phyloP scores from a whole-genome alignment of 2,888 invertebrate species.

The Drosophila testacea region DNA sequence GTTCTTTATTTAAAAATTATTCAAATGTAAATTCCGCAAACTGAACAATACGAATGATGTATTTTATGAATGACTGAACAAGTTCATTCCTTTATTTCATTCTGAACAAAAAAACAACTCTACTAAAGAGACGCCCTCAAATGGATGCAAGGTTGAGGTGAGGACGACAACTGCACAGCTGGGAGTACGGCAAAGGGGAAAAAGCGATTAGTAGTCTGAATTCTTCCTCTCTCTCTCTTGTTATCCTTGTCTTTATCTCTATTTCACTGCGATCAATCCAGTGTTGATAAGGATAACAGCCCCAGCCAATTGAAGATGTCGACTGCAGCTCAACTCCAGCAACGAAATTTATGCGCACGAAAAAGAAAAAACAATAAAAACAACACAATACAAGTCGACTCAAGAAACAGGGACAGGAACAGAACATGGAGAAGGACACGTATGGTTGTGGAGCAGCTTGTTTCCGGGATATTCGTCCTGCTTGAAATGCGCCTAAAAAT shows the following conservation, averaged over 20 bases:
- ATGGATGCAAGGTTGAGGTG: neutral
- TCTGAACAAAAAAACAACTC: too few species aligned
- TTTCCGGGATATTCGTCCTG: conserved; percentile 5
- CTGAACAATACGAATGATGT: too few species aligned
- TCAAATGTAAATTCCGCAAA: too few species aligned
- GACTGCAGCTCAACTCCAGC: conserved; percentile 24
- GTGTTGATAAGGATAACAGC: conserved; percentile 22
- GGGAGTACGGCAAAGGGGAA: conserved; percentile 3
- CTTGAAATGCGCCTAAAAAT: conserved; percentile 45
- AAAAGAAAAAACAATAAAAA: conserved; percentile 10
- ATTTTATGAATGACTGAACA: too few species aligned
- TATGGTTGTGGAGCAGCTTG: conserved; percentile 22
- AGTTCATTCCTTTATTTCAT: too few species aligned
- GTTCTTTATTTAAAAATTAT: too few species aligned
- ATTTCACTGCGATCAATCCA: neutral
- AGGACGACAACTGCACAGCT: conserved; percentile 3
- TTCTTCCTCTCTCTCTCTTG: neutral
- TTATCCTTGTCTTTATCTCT: neutral
- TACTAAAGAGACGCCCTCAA: neutral
- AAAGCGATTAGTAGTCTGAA: conserved; percentile 39
- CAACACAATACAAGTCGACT: neutral
- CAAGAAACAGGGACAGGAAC: neutral
- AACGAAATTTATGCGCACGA: conserved; percentile 40
- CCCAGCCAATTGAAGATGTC: conserved; percentile 34
- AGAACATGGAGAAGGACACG: conserved; percentile 12